Evolutionary conservation across 2,888 invertebrate genomes (phyloP).

Genomic region (Conomelus anceps): DNA sequence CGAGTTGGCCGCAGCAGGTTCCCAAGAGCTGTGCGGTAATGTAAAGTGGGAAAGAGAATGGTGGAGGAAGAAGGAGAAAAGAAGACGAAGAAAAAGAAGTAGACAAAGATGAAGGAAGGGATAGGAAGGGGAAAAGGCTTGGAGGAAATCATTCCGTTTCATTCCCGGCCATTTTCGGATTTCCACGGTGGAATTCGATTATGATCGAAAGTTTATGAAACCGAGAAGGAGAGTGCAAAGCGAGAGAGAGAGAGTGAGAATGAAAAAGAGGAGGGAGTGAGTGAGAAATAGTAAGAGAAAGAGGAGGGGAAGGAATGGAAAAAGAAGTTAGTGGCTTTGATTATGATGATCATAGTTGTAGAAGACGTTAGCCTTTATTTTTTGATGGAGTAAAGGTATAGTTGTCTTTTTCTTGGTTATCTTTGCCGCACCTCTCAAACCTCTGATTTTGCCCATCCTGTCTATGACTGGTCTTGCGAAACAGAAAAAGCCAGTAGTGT

Average conservation of each 20-base stretch:
- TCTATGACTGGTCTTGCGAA: not conserved
- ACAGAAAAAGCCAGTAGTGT: not conserved
- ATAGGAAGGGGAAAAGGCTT: no score
- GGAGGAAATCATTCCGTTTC: no score
- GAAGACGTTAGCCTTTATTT: not conserved
- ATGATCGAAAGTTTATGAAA: not conserved
- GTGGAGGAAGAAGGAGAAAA: not conserved
- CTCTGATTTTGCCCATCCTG: not conserved
- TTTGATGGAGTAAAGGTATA: not conserved
- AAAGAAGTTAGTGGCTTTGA: not conserved
- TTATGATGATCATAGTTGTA: not conserved
- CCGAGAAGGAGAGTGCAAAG: not conserved
- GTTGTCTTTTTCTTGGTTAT: not conserved
- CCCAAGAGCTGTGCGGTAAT: not conserved
- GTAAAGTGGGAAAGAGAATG: not conserved
- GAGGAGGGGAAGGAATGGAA: not conserved
- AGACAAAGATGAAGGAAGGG: not conserved
- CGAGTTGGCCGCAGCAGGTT: not conserved
- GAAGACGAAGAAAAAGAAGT: not conserved
- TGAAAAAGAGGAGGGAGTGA: no score
- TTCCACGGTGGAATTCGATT: not conserved
- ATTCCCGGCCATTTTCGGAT: not conserved
- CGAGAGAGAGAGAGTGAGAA: no score
- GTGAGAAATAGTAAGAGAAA: not conserved
- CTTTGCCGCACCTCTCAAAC: not conserved